Base-by-base conservation (phyloP, 1,140 invertebrate genomes). In the Bombyx mandarina region DNA sequence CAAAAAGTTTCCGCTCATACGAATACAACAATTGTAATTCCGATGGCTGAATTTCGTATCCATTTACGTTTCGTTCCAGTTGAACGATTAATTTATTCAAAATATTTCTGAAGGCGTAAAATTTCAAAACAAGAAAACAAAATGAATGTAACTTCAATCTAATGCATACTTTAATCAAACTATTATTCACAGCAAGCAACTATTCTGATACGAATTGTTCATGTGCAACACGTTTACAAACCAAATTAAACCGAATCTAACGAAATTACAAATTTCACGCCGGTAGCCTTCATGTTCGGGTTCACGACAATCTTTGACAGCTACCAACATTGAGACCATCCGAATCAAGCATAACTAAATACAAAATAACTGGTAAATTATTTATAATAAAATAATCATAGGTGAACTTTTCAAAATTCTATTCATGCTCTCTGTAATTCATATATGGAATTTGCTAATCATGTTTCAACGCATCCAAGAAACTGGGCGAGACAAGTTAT, bases 201-300 rank as follows among this genome's bases (percentile, higher is more conserved):
- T 43, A n/a, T 63, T 58, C 51, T 44, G 45, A 47, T 58, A 62
- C 47, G 57, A 60, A 58, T 62, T 58, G 55, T 61, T 60, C 45
- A 54, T 57, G 54, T 60, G 58, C 43, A 57, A 56, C 52, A 45
- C 60, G 60, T 65, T 66, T 58, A 60, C 35, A 43, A 56, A 64
- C 62, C 44, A 50, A 56, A 59, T 61, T 52, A 62, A 62, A 56
- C 56, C 56, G 67, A 69, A 60, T 60, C 26, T 53, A 61, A 57
- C 63, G 48, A 63, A 71, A 82, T 82, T 82, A 79, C 67, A 69
- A 74, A 82, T 82, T 82, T 79, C 75, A 82, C 68, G 76, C 57
- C 57, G 57, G 69, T 57, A 63, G 61, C 60, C 54, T 48, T 47
- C 55, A 46, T 52, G 48, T 47, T 60, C 56, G 54, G 53, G 62